Evolutionary conservation across 1,140 invertebrate genomes (phyloP), one percentile per base, ranked within the genome.

Genomic region (Pristionchus pacificus): DNA sequence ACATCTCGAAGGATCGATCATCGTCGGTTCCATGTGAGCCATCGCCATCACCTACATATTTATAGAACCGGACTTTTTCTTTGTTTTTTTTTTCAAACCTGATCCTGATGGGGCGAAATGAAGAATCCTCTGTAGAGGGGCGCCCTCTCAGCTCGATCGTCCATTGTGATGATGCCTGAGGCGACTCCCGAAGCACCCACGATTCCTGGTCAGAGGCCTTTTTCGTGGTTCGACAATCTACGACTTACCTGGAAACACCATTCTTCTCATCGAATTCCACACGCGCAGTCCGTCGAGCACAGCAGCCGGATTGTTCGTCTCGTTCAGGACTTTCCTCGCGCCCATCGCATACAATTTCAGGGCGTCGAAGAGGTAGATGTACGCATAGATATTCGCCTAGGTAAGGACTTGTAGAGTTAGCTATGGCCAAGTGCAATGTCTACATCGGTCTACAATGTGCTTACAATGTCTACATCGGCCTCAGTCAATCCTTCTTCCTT

Each of bases 41-140:
- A 83, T 81, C 72, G 82, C 83, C 64, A 83, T 72, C 6, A 83
- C 76, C 57, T 84, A n/a, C n/a, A n/a, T n/a, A n/a, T n/a, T n/a
- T n/a, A n/a, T 79, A 33, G 83, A 80, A n/a, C 71, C 38, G 62
- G 10, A 65, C 3, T 10, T 29, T 29, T 65, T 65, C 60, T 25
- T 25, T 13, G 13, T 61, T 25, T 13, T 13, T 61, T 61, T 6
- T 65, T 14, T 10, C 29, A 28, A 29, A 65, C 62, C 81, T 68
- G n/a, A n/a, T n/a, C n/a, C n/a, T n/a, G n/a, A 63, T 80, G 80
- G n/a, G 80, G 82, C 25, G 80, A 65, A 33, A 82, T 77, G 64
- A 65, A 82, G 62, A 82, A 82, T n/a, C 82, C n/a, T n/a, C n/a
- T n/a, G 38, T 49, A 80, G 29, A 75, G 55, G 1, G 77, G 76